Conservation (phyloP, 2,888 invertebrate genomes). For the Teleiodes luculella region DNA sequence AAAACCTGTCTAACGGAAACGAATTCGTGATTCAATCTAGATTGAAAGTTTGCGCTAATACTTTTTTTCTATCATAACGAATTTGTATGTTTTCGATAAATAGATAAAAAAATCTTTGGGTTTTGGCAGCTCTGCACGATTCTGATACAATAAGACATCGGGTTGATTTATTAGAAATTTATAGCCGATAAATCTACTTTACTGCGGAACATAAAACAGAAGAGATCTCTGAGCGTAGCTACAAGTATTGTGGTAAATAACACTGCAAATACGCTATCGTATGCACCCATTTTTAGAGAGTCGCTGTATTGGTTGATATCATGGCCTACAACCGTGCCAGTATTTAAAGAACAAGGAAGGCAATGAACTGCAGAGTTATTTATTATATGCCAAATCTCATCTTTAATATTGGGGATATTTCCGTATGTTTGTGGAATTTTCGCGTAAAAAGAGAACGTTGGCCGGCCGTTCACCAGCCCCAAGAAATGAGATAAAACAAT, state of each 20-base stretch:
- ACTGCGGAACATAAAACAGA: background rate
- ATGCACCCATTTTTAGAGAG: too few relatives aligned
- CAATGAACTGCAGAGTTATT: conserved; percentile 22
- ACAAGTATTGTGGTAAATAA: too few relatives aligned
- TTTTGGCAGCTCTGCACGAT: too few relatives aligned
- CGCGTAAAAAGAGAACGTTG: conserved; percentile 37
- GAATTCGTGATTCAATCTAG: conserved; percentile 31
- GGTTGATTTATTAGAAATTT: conserved; percentile 13
- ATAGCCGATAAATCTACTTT: conserved; percentile 9
- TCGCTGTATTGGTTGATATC: background rate
- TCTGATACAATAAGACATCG: conserved; percentile 7
- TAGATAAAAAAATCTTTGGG: too few relatives aligned
- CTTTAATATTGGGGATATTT: conserved; percentile 43
- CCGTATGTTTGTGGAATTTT: conserved; percentile 42
- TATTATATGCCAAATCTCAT: conserved; percentile 17
- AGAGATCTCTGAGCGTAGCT: background rate
- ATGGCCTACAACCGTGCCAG: background rate
- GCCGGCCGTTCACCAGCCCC: conserved; percentile 38
- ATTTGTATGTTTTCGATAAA: too few relatives aligned
- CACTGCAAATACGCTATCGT: too few relatives aligned
- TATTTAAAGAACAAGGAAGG: conserved; percentile 12
- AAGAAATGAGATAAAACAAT: conserved; percentile 28
- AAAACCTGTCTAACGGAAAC: conserved; percentile 7
- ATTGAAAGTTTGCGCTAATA: conserved; percentile 22
- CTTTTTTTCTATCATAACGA: conserved; percentile 25